Evolutionary conservation across 2,888 invertebrate genomes (phyloP), one percentile per base, ranked within the genome.

Genomic region (Pilophorus perplexus): DNA sequence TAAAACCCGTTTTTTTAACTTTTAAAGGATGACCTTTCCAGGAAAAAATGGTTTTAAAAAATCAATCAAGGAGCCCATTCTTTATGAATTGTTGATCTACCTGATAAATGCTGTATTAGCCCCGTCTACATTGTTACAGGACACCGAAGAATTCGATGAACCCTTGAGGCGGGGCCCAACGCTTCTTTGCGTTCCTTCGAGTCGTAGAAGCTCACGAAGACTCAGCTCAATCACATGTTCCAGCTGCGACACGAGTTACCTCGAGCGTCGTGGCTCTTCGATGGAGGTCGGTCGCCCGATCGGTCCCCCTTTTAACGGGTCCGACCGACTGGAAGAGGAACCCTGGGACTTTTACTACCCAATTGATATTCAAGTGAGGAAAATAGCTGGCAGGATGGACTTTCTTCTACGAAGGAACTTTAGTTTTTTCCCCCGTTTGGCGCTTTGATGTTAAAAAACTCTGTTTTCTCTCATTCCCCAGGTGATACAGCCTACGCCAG

Each of bases 161-260:
- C 69, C 69, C 22, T 64, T 67, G 48, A 69, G 67, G 37, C 37
- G 65, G 37, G 62, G 68, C n/a, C 66, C 54, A 10, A 50, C 70
- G 38, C 68, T 72, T 22, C 66, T 72, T 60, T 67, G 66, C 62
- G 70, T 72, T 18, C 71, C 71, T 33, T 71, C 72, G 22, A 65
- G 65, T 37, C 48, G 69, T 40, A 28, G 69, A 42, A 70, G 70
- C 42, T 70, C 72, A 8, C 78, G 90, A 44, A 83, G 90, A 50
- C 82, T 87, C 73, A 90, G 90, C 75, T 90, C 89, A 71, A 87
- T 89, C 74, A 90, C 90, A 27, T 90, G 89, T 77, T 90, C 90
- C 72, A 90, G 90, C 75, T 89, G 89, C 37, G 90, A 88, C 67
- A 89, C 89, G 76, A 89, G 89, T 67, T 90, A 90, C 75, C 80